These are phyloP conservation scores for Lepidurus packardi DNA, from an alignment of 1,140 invertebrate genomes.

Conservation along the genomic window DNA sequence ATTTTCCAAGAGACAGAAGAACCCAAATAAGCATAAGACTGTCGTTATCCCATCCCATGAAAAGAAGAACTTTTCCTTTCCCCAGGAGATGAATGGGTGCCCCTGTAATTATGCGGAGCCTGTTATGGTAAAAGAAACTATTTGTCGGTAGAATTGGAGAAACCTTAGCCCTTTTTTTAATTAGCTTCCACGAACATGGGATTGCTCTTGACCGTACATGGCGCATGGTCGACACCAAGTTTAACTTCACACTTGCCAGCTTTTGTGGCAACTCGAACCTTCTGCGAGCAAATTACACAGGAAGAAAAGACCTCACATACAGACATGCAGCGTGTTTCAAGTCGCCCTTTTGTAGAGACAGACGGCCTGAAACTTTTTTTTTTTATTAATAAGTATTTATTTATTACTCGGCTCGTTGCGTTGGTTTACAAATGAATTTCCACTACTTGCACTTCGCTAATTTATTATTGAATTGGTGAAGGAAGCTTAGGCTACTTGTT, in stretches of 20 bases:
- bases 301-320: not conserved
- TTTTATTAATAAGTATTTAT: too few relatives aligned
- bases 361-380: too few relatives aligned
- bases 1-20: not conserved
- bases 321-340: not conserved
- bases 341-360: too few relatives aligned
- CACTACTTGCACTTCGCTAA: too few relatives aligned
- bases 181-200: slow-evolving; percentile 1
- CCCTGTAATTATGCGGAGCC: slow-evolving; percentile 2
- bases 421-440: too few relatives aligned
- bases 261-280: not conserved
- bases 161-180: slow-evolving; percentile 19
- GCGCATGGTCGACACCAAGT: not conserved
- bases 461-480: too few relatives aligned
- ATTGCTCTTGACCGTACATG: slow-evolving; percentile 17
- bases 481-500: too few relatives aligned
- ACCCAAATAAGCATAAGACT: slow-evolving; percentile 14
- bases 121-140: not conserved
- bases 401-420: too few relatives aligned
- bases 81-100: not conserved
- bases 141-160: slow-evolving; percentile 13
- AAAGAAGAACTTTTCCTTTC: not conserved
- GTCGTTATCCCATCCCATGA: not conserved
- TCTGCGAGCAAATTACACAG: not conserved
- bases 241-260: not conserved